Percentiles rank a stretch among this genome's conserved stretches.
phyloP scores from a whole-genome alignment of 2,797 vertebrate genomes.

The Pachyuromys duprasi region DNA sequence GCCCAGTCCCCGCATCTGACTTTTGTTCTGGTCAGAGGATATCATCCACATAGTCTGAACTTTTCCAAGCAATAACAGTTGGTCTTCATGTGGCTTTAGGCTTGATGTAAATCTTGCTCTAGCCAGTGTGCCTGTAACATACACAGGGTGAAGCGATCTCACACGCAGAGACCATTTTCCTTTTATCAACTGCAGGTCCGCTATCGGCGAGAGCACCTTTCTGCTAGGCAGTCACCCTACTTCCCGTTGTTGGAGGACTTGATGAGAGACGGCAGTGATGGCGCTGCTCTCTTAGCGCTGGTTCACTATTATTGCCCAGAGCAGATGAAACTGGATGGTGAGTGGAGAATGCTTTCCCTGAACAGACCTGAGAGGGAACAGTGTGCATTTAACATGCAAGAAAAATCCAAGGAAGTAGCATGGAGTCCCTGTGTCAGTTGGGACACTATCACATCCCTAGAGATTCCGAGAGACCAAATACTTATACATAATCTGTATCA shows the following conservation, averaged over 20 bases:
- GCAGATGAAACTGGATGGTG: conserved; percentile 96
- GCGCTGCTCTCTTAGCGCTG: conserved; percentile 93
- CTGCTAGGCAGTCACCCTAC: conserved; percentile 91
- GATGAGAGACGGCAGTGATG: conserved; percentile 94
- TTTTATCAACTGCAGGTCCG: conserved; percentile 89
- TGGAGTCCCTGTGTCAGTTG: neutral
- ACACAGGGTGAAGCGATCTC: neutral
- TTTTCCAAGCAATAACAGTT: rapidly evolving
- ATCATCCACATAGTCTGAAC: rapidly evolving
- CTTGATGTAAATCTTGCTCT: rapidly evolving
- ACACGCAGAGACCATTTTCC: neutral
- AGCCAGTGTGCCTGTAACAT: neutral
- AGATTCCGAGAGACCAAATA: neutral
- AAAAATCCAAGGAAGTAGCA: neutral
- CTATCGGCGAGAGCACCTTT: conserved; percentile 95
- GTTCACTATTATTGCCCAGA: conserved; percentile 98
- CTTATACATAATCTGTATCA: neutral
- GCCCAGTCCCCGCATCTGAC: neutral
- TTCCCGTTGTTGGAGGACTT: conserved; percentile 95
- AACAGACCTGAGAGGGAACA: neutral
- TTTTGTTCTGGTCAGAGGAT: neutral
- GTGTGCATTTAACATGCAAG: neutral
- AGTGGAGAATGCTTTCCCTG: neutral
- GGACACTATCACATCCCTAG: neutral
- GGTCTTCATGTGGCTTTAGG: neutral